Conservation (phyloP, 2,113 vertebrate genomes). For the Muntiacus muntjak region DNA sequence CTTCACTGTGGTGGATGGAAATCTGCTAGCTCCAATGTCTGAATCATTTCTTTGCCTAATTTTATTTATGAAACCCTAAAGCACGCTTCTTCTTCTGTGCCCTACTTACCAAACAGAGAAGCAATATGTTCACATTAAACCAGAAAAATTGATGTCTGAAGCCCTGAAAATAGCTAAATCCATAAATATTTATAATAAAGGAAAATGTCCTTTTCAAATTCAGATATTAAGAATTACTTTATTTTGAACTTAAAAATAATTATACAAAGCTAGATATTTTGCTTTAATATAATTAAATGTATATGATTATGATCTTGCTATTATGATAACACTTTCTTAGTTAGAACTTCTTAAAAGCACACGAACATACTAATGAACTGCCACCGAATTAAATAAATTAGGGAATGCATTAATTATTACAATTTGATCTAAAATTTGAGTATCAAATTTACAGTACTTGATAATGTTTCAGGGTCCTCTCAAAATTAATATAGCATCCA, state of each 20-base stretch:
- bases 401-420: neutral
- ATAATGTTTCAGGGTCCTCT: neutral
- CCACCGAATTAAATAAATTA: slow-evolving; percentile 25
- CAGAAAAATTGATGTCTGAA: neutral
- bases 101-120: neutral
- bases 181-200: neutral
- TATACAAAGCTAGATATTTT: neutral
- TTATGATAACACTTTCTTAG: neutral
- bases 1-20: neutral
- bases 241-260: neutral
- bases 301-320: neutral
- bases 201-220: neutral
- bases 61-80: neutral
- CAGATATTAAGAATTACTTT: neutral
- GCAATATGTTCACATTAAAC: neutral
- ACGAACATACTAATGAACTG: neutral
- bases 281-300: neutral
- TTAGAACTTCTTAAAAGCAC: slow-evolving; percentile 16
- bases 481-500: neutral
- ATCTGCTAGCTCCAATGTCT: neutral
- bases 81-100: neutral
- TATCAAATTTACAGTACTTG: neutral
- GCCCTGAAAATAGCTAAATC: neutral
- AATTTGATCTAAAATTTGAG: neutral
- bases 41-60: neutral